Conservation (phyloP, 2,888 invertebrate species). For the Barypeithes pellucidus region DNA sequence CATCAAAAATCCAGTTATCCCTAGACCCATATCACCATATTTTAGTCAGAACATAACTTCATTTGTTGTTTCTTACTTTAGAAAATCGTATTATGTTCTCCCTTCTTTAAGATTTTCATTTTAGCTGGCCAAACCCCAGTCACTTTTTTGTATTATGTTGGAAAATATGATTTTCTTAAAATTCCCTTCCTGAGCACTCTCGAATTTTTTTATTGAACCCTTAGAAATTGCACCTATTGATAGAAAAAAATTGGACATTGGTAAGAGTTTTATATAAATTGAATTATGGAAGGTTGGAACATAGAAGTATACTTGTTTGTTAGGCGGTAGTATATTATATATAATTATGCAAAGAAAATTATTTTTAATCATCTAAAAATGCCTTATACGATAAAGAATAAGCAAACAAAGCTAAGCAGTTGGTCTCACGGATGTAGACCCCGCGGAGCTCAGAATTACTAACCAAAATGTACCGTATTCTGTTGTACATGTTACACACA, state of each 20-base stretch:
- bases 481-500: too few species aligned
- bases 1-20: slow-evolving; percentile 29
- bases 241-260: background rate
- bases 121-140: slow-evolving; percentile 12
- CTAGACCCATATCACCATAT: slow-evolving; percentile 31
- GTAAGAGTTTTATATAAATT: background rate
- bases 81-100: slow-evolving; percentile 35
- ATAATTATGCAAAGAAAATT: too few species aligned
- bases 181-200: background rate
- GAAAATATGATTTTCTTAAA: slow-evolving; percentile 28
- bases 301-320: too few species aligned
- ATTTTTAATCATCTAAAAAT: too few species aligned
- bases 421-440: too few species aligned
- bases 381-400: too few species aligned
- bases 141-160: slow-evolving; percentile 22
- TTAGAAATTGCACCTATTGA: slow-evolving; percentile 5
- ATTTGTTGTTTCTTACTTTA: slow-evolving; percentile 42
- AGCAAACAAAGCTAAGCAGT: too few species aligned
- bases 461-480: too few species aligned
- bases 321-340: too few species aligned
- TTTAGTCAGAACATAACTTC: slow-evolving; percentile 40
- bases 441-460: too few species aligned
- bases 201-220: background rate
- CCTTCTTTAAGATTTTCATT: slow-evolving; percentile 25
- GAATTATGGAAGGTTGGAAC: too few species aligned